Conservation (phyloP, 2,113 vertebrate genomes). For the Psittacula cyanocephala region DNA sequence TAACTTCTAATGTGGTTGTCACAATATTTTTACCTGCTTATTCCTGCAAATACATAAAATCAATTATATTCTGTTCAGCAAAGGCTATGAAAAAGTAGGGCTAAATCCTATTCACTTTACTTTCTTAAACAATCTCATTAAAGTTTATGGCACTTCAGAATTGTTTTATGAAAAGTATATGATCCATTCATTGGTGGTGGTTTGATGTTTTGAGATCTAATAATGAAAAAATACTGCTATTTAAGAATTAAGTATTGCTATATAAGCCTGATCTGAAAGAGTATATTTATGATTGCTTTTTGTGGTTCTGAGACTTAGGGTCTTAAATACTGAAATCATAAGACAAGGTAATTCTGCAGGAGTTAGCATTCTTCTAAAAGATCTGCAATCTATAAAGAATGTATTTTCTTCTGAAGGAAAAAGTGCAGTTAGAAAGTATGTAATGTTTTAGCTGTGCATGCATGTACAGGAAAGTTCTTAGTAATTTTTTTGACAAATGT, state of each 20-base stretch:
- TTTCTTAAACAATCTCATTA: background rate
- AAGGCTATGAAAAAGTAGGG: background rate
- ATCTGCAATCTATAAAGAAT: background rate
- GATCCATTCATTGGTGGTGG: background rate
- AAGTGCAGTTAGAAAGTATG: background rate
- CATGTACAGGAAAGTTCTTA: conserved; percentile 7
- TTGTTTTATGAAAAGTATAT: background rate
- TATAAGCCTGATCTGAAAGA: background rate
- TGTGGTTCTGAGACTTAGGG: background rate
- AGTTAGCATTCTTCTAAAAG: background rate
- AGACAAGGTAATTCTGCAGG: background rate
- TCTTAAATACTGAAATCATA: background rate
- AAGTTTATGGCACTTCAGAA: background rate
- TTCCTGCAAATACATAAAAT: background rate
- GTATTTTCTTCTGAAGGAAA: background rate
- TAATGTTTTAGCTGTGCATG: background rate
- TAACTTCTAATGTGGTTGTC: background rate
- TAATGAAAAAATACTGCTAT: background rate
- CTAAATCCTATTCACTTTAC: background rate
- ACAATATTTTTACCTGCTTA: background rate
- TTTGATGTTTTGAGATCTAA: background rate
- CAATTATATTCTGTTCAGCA: background rate
- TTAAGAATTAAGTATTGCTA: background rate
- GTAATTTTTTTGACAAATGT: conserved; percentile 50
- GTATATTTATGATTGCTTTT: background rate